These are phyloP conservation scores for Eubasilissa splendida DNA, from an alignment of 2,888 invertebrate genomes.

Conservation along the genomic window DNA sequence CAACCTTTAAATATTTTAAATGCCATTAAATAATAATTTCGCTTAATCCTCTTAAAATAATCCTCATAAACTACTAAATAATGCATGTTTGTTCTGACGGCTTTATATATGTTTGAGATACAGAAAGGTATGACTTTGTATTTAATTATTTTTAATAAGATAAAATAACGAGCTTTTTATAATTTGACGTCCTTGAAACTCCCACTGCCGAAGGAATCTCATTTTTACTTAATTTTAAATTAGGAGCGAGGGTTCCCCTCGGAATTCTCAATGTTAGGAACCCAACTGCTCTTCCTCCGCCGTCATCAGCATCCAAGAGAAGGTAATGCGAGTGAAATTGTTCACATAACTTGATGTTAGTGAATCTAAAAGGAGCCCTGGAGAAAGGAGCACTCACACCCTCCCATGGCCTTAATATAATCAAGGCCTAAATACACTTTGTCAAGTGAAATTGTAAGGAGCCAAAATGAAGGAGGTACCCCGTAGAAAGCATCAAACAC, in stretches of 20 bases:
- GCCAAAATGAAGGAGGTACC: background rate
- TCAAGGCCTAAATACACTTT: constrained; percentile 25
- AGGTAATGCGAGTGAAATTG: constrained; percentile 35
- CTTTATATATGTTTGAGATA: too few relatives aligned
- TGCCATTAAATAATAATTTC: too few relatives aligned
- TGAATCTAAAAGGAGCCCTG: constrained; percentile 20
- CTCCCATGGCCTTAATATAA: constrained; percentile 25
- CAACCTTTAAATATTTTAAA: too few relatives aligned
- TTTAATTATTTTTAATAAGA: too few relatives aligned
- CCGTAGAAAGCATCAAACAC: background rate
- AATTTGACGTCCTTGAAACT: too few relatives aligned
- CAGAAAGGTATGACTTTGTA: too few relatives aligned
- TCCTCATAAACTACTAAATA: too few relatives aligned
- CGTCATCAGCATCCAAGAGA: constrained; percentile 20
- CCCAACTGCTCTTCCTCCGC: background rate
- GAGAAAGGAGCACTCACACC: constrained; percentile 10
- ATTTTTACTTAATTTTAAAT: constrained; percentile 32
- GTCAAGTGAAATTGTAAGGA: constrained; percentile 20
- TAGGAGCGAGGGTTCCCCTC: background rate
- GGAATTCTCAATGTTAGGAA: constrained; percentile 13
- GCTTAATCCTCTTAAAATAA: too few relatives aligned
- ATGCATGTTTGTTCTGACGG: too few relatives aligned
- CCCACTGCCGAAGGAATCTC: constrained; percentile 7
- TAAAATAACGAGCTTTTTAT: too few relatives aligned
- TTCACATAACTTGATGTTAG: constrained; percentile 35